Percentiles rank a stretch among this genome's conserved stretches.
These are phyloP conservation scores for Artibeus lituratus DNA, from an alignment of 2,797 vertebrate species.

Conservation along the genomic window DNA sequence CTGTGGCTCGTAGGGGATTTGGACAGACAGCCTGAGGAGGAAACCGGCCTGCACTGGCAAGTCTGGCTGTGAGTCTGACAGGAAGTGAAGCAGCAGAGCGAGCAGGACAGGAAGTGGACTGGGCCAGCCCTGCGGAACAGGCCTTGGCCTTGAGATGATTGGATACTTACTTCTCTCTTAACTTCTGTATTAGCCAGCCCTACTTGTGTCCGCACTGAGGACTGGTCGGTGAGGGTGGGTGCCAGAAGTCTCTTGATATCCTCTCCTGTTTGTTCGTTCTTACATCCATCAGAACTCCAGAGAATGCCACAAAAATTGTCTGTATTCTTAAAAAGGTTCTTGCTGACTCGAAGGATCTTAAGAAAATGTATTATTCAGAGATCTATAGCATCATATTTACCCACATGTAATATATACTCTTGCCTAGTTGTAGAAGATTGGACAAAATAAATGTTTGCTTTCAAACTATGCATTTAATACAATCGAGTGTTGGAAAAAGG, in stretches of 20 bases:
- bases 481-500: background rate
- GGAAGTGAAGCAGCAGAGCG: background rate
- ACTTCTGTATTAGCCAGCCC: background rate
- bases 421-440: background rate
- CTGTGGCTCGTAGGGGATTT: background rate
- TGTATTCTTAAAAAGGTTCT: background rate
- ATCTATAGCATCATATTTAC: background rate
- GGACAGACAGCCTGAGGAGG: background rate
- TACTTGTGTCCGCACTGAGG: background rate
- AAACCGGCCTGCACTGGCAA: background rate
- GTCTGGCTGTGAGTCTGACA: background rate
- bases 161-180: background rate
- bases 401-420: background rate
- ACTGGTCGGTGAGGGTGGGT: background rate
- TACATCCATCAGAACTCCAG: background rate
- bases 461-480: background rate
- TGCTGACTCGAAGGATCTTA: background rate
- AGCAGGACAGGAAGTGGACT: background rate
- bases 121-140: background rate
- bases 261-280: background rate
- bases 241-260: background rate
- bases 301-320: background rate
- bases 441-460: background rate
- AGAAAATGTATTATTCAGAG: conserved; percentile 7
- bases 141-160: background rate